Conservation (phyloP, 2,888 invertebrate species). For the Orchesella flavescens region DNA sequence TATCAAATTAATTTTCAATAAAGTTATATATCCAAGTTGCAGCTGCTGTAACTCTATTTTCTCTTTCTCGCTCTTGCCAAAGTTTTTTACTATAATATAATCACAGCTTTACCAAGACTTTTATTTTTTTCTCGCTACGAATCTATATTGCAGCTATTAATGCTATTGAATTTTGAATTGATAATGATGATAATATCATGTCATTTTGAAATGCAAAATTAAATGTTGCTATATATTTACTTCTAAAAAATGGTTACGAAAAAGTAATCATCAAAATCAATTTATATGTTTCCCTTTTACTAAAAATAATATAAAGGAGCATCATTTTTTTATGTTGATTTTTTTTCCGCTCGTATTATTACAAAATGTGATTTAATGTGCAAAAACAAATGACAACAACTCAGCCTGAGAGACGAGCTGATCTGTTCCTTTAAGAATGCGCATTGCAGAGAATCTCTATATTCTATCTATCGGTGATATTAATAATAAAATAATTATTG, state of each 20-base stretch:
- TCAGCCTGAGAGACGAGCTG: constrained; percentile 57
- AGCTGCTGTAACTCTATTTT: constrained; percentile 15
- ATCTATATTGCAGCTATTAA: constrained; percentile 21
- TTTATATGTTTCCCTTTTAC: no score
- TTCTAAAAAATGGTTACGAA: no score
- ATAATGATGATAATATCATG: no score
- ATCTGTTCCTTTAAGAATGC: background rate
- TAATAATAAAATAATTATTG: background rate
- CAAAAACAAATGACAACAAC: constrained; percentile 20
- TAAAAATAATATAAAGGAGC: background rate
- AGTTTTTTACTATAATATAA: no score
- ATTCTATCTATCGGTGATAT: background rate
- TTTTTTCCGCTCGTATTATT: background rate
- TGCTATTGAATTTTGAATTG: background rate
- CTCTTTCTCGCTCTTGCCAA: constrained; percentile 23
- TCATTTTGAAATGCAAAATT: background rate
- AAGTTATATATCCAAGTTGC: constrained; percentile 5
- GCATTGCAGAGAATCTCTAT: background rate
- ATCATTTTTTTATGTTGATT: background rate
- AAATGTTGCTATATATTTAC: no score
- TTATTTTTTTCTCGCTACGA: constrained; percentile 7
- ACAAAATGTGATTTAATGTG: background rate
- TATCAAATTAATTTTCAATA: no score
- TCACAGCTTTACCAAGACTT: background rate
- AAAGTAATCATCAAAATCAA: no score